These are phyloP conservation scores for Hipparchia sbordonii DNA, from an alignment of 2,888 invertebrate species.

Conservation along the genomic window DNA sequence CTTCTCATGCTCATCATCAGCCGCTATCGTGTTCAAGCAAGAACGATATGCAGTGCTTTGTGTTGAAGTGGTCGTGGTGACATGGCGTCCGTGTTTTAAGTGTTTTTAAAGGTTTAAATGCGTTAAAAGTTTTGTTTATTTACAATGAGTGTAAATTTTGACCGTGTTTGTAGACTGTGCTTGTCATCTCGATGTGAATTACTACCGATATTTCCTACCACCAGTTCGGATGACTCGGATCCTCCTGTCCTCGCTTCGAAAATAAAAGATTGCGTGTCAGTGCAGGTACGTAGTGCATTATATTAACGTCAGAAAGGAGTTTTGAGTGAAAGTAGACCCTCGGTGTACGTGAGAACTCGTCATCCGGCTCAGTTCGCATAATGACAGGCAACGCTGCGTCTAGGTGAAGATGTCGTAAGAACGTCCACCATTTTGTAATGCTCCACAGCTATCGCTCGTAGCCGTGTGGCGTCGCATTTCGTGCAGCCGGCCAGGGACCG, in stretches of 20 bases:
- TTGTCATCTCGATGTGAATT: slow-evolving; percentile 84
- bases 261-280: slow-evolving; percentile 85
- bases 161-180: slow-evolving; percentile 85
- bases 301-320: slow-evolving; percentile 64
- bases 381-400: slow-evolving; percentile 78
- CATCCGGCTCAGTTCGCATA: slow-evolving; percentile 79
- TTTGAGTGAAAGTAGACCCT: slow-evolving; percentile 81
- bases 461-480: slow-evolving; percentile 79
- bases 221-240: slow-evolving; percentile 80
- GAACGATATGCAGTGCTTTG: slow-evolving; percentile 81
- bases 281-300: slow-evolving; percentile 83
- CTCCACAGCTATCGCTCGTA: slow-evolving; percentile 79
- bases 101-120: slow-evolving; percentile 63
- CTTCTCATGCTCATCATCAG: slow-evolving; percentile 84
- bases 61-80: slow-evolving; percentile 81
- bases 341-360: slow-evolving; percentile 78
- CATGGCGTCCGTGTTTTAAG: slow-evolving; percentile 79
- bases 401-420: slow-evolving; percentile 84
- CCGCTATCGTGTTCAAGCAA: slow-evolving; percentile 81
- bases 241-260: slow-evolving; percentile 83
- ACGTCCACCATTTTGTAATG: slow-evolving; percentile 83
- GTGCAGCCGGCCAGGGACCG: slow-evolving; percentile 76
- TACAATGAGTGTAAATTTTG: slow-evolving; percentile 81
- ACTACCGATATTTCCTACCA: slow-evolving; percentile 84
- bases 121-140: slow-evolving; percentile 70